These are phyloP conservation scores for Engraulis encrasicolus DNA, from an alignment of 2,113 vertebrate genomes.

Conservation along the genomic window DNA sequence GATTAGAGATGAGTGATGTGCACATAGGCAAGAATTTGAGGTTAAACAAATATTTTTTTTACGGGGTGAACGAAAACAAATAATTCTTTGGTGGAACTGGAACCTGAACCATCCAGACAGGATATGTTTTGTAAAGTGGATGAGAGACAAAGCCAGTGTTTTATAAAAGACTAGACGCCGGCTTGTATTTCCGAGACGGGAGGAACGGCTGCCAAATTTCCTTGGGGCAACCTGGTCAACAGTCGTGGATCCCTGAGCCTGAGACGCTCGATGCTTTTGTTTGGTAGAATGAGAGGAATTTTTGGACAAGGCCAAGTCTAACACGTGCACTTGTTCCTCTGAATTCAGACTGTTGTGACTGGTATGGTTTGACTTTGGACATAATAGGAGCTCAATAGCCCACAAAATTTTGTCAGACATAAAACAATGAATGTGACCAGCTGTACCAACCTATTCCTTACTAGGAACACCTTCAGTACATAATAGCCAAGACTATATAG, in stretches of 20 bases:
- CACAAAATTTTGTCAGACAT: neutral
- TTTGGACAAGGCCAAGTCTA: constrained; percentile 47
- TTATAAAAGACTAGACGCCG: constrained; percentile 32
- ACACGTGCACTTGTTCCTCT: constrained; percentile 33
- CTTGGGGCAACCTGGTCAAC: constrained; percentile 42
- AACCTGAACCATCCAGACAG: constrained; percentile 19
- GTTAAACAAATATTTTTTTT: constrained; percentile 10
- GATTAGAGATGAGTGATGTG: neutral
- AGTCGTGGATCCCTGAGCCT: constrained; percentile 38
- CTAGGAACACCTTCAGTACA: neutral
- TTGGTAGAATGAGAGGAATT: constrained; percentile 49
- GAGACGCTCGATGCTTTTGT: constrained; percentile 42
- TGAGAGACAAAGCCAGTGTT: constrained; percentile 37
- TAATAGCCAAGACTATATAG: neutral
- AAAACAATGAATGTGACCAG: neutral
- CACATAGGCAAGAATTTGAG: constrained; percentile 5
- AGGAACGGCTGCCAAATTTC: constrained; percentile 34
- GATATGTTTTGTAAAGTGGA: constrained; percentile 29
- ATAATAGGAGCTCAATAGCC: neutral
- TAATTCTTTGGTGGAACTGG: neutral
- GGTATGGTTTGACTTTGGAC: constrained; percentile 35
- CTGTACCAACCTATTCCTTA: neutral
- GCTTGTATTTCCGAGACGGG: constrained; percentile 33
- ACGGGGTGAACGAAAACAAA: constrained; percentile 7
- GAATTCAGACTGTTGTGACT: constrained; percentile 37